Evolutionary conservation across 92 coral and sea anemone genomes (phyloP), one percentile per base, ranked within the genome.

Genomic region (Paramuricea clavata): DNA sequence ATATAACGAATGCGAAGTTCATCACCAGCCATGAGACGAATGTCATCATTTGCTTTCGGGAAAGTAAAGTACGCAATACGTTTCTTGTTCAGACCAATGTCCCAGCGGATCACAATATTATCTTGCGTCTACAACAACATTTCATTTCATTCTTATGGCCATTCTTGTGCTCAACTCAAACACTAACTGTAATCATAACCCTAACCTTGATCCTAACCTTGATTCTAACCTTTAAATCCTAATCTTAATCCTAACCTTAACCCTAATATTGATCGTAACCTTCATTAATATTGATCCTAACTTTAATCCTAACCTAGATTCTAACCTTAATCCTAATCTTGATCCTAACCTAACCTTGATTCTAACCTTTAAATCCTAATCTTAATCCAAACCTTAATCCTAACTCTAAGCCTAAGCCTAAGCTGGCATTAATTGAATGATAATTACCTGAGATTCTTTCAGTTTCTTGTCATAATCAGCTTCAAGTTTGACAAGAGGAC

Each of bases 391-490:
- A n/a, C n/a, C n/a, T n/a, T n/a, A n/a, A 5, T 10, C 17, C 62
- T 8, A 56, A 39, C 5, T 39, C 5, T 10, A 39, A 10, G 44
- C 5, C 10, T 39, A 39, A 39, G 44, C 4, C 4, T 10, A 79
- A 79, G 84, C 39, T 31, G 17, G 12, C 23, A n/a, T 23, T 8
- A 16, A 54, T 17, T 33, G 4, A 23, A 67, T 16, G 5, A 25
- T 9, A 39, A 78, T 27, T 82, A 95, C 98, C 99, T 94, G 99
- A 22, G 99, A 97, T 81, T 97, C 99, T 34, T 97, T 97, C 54
- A 96, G 97, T 88, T 94, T 96, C 92, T 94, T 96, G 82, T 96
- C 99, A 90, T 96, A 96, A 73, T 96, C 99, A 21, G 99, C 99
- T 80, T 96, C 99, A 57, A 94, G 92, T 73, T 96, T 96, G 11